Percentiles rank a stretch among this genome's conserved stretches.
These are phyloP conservation scores for Cuniculus paca DNA, from an alignment of 2,797 vertebrate genomes.

Conservation along the genomic window DNA sequence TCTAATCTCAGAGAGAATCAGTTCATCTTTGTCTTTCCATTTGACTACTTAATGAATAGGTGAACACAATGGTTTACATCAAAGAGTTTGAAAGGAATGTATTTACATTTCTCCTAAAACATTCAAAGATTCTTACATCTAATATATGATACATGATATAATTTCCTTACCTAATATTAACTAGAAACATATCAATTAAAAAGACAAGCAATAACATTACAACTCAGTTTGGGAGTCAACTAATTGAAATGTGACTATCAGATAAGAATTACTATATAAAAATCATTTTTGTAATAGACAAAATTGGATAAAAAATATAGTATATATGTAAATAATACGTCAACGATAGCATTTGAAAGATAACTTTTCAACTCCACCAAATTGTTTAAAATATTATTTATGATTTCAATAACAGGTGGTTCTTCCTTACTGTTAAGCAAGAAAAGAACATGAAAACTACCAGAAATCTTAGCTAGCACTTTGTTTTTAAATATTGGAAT, in stretches of 20 bases:
- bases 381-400: neutral
- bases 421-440: neutral
- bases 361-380: neutral
- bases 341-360: neutral
- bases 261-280: neutral
- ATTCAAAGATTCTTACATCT: neutral
- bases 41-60: constrained; percentile 34
- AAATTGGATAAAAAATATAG: neutral
- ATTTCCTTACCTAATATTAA: neutral
- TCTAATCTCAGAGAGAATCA: constrained; percentile 58
- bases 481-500: neutral
- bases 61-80: neutral
- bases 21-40: constrained; percentile 53
- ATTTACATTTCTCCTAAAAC: constrained; percentile 8
- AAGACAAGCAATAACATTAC: constrained; percentile 7
- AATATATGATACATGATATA: neutral
- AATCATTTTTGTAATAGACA: neutral
- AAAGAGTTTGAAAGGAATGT: neutral
- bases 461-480: neutral
- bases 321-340: neutral
- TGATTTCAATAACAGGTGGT: neutral
- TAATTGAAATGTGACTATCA: neutral
- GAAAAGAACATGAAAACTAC: neutral
- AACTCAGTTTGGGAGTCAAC: neutral
- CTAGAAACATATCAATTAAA: constrained; percentile 23